A percentile compares a stretch with the other conserved stretches of the same genome.
Evolutionary conservation across 2,888 invertebrate species (phyloP).

Genomic region (Drosophila anceps): DNA sequence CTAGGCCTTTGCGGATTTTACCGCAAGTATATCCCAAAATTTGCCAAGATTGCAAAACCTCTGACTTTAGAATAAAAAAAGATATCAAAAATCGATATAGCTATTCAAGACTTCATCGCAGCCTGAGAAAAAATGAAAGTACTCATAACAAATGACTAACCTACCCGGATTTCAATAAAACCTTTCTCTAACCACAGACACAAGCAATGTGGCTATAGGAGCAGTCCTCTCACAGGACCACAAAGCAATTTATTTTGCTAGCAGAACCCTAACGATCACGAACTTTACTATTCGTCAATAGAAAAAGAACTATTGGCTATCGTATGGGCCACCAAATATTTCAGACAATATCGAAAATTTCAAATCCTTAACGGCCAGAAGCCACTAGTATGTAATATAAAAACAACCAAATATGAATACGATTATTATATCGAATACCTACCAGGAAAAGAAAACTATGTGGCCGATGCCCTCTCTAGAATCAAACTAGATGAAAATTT

Average conservation of each 20-base stretch:
- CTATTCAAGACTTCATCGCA: neutral
- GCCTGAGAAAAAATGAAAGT: neutral
- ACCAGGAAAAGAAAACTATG: neutral
- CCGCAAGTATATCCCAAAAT: neutral
- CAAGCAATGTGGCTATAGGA: neutral
- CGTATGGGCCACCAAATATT: too few relatives aligned
- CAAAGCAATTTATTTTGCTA: neutral
- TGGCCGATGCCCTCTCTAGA: neutral
- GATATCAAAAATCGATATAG: neutral
- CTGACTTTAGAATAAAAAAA: neutral
- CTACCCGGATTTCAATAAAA: neutral
- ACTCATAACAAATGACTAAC: neutral
- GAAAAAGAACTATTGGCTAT: neutral
- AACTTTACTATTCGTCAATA: neutral
- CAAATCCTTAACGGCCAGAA: neutral
- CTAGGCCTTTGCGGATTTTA: neutral
- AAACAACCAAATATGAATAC: neutral
- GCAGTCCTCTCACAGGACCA: neutral
- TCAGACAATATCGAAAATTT: neutral
- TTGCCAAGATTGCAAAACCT: neutral
- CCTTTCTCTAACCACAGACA: neutral
- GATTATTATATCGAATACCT: neutral
- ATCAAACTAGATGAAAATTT: neutral
- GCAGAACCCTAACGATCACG: neutral
- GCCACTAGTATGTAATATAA: neutral